Base-by-base conservation (phyloP, 2,888 invertebrate genomes). In the Nezara viridula region DNA sequence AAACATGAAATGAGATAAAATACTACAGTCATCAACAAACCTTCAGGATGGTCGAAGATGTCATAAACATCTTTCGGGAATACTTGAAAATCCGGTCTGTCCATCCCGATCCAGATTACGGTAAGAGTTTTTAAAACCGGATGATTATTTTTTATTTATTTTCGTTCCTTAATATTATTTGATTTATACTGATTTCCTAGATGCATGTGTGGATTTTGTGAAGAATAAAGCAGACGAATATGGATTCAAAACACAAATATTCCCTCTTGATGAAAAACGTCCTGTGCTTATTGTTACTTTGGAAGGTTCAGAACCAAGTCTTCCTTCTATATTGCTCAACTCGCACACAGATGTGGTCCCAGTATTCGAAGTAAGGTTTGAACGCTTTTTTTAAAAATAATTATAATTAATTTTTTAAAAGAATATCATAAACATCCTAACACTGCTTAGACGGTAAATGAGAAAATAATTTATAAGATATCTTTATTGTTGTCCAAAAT, bases 301-400 rank as follows among this genome's bases (percentile, higher is more conserved):
- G 96, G 91, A 92, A 49, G 99, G 99, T 52, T 94, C 93, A 2
- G 94, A 97, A 50, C 96, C 96, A 1, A 92, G 94, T 0, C 93
- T 96, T 89, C 95, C 96, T 9, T 93, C 96, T 0, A 94, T 99
- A 90, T 92, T 99, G 91, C 94, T 99, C 37, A 98, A 98, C 92
- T 98, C 98, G 7, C 99, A 99, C 92, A 98, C 98, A 95, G 99
- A 99, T 92, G 99, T 99, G 3, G 99, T 99, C 1, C 98, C 99
- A 10, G 88, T 88, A 16, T 81, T 55, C 19, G 37, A 88, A 52
- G 88, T 88, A 60, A 86, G 32, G 14, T 60, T 60, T 60, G 14
- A 60, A 3, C 9, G 3, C 2, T n/a, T 60, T 60, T 27, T 27
- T 55, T 55, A 24, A 21, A n/a, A n/a, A n/a, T n/a, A n/a, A n/a